phyloP scores from a whole-genome alignment of 2,113 vertebrate genomes.

The Erinaceus europaeus region DNA sequence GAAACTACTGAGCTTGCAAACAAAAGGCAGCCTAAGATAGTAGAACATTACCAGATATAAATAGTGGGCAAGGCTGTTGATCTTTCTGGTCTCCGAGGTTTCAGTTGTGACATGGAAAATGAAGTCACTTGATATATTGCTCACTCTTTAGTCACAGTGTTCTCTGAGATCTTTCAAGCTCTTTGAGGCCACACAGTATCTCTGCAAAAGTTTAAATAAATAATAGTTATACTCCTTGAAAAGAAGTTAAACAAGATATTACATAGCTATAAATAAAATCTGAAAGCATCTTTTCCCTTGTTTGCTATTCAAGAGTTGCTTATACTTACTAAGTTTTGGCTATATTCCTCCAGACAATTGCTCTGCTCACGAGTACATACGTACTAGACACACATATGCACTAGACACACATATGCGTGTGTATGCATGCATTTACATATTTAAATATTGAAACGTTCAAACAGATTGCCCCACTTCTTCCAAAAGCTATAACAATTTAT shows the following conservation, averaged over 20 bases:
- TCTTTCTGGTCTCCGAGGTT: conserved; percentile 1
- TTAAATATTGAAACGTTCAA: neutral
- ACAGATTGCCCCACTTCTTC: neutral
- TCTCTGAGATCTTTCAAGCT: neutral
- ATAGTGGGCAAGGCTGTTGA: neutral
- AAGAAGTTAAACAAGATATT: neutral
- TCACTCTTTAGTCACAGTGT: neutral
- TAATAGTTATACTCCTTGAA: neutral
- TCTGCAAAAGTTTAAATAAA: conserved; percentile 7
- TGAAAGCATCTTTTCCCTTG: neutral
- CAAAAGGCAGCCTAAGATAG: neutral
- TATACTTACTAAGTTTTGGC: neutral
- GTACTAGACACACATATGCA: neutral
- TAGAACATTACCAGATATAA: neutral
- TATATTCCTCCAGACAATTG: neutral
- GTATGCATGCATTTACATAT: neutral
- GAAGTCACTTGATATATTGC: conserved; percentile 26
- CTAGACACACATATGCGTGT: neutral
- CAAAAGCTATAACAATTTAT: neutral
- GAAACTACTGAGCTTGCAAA: neutral
- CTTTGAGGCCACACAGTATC: neutral
- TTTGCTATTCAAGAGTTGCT: neutral
- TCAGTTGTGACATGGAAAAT: neutral
- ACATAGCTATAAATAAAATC: neutral
- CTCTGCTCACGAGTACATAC: neutral